These are phyloP conservation scores for Drosophila formosana DNA, from an alignment of 2,888 invertebrate species.

Conservation along the genomic window DNA sequence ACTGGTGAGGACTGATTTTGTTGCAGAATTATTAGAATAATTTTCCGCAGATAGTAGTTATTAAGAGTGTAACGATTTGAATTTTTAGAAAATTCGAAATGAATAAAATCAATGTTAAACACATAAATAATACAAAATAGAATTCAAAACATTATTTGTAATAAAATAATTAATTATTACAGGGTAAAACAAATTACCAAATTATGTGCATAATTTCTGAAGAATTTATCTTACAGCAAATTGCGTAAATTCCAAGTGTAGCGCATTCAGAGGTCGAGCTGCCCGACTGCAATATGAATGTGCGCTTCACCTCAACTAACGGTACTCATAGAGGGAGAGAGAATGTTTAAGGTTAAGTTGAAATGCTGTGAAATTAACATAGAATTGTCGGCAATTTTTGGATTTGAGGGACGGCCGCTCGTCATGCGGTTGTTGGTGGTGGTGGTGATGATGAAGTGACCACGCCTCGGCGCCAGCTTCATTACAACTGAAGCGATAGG, in stretches of 20 bases:
- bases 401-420: not conserved
- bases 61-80: no score
- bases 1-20: not conserved
- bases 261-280: conserved; percentile 33
- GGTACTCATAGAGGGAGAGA: not conserved
- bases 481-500: conserved; percentile 29
- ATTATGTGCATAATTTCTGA: no score
- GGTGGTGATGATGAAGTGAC: conserved; percentile 34
- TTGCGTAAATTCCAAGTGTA: not conserved
- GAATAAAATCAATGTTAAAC: no score
- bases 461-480: conserved; percentile 48
- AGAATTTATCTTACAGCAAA: not conserved
- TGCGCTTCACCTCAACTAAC: conserved; percentile 33
- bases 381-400: not conserved
- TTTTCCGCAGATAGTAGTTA: not conserved
- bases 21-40: not conserved
- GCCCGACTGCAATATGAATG: not conserved
- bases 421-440: not conserved
- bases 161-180: no score
- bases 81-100: no score
- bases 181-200: no score
- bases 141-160: no score
- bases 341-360: conserved; percentile 10
- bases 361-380: not conserved
- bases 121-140: no score